Base-by-base conservation (phyloP, 2,797 vertebrate species). In the Rhyacichthys aspro region DNA sequence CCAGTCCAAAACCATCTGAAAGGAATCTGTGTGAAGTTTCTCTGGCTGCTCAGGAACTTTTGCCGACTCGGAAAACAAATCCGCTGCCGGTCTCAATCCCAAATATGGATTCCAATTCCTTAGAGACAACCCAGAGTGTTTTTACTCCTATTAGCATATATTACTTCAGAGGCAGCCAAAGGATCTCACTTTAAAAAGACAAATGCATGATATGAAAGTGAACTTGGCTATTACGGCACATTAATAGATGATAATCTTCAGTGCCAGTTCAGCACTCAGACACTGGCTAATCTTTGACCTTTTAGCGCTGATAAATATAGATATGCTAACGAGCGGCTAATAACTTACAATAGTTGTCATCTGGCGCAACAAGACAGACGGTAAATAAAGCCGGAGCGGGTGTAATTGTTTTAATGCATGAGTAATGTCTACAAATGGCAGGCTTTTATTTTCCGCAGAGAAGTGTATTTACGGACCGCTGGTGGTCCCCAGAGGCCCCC, bases 381-480 rank as follows among this genome's bases (percentile, higher is more conserved):
- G 79, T 72, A 86, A 85, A 82, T 71, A 86, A 78, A 74, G 65
- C 74, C 65, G 85, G 74, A 64, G 59, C 63, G 75, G 14, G 52
- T 46, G 67, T 88, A 81, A 91, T 87, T 88, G 86, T 89, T 86
- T 86, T 86, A 88, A 88, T 83, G 84, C 85, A 82, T 88, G 85
- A 90, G 83, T 84, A 89, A 87, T 88, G 89, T 86, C 83, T 71
- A 76, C 83, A 86, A 91, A 90, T 88, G 85, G 89, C 86, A 87
- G 81, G 69, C 86, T 90, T 85, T 87, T 71, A 87, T 87, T 84
- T 80, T 47, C 55, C 16, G n/a, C 59, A 74, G 77, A 84, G 78
- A 78, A 71, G 81, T 78, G 85, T 90, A 83, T 91, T 90, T 86
- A 85, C 45, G 55, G 80, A 72, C 82, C 59, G 73, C 65, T 16